These are phyloP conservation scores for Lacanobia oleracea DNA, from an alignment of 2,888 invertebrate species.

Conservation along the genomic window DNA sequence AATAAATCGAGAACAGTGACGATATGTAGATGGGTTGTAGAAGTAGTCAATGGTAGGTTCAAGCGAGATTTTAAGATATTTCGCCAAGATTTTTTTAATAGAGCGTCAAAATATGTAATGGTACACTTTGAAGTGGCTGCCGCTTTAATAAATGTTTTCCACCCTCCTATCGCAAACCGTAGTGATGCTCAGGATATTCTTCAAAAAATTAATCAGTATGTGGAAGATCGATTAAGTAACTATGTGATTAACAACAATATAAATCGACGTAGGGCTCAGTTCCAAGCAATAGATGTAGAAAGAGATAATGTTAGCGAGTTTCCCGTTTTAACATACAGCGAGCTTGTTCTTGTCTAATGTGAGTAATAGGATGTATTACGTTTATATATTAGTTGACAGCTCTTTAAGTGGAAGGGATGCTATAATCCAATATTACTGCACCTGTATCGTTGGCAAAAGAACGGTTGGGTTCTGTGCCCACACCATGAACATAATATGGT, in stretches of 20 bases:
- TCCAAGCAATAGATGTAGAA: too few species aligned
- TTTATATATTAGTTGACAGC: too few species aligned
- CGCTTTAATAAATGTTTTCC: neutral
- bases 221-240: neutral
- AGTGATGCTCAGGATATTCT: neutral
- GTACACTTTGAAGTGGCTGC: constrained; percentile 3
- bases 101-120: neutral
- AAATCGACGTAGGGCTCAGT: too few species aligned
- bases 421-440: too few species aligned
- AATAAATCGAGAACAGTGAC: neutral
- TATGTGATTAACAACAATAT: constrained; percentile 6
- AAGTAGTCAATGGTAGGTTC: neutral
- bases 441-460: too few species aligned
- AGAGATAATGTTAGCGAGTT: too few species aligned
- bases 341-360: too few species aligned
- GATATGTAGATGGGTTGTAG: neutral
- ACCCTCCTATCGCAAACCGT: neutral
- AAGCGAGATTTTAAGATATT: constrained; percentile 4
- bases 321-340: too few species aligned
- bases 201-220: neutral
- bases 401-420: too few species aligned
- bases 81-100: constrained; percentile 1
- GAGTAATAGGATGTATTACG: too few species aligned
- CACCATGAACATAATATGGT: too few species aligned
- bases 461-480: too few species aligned